These are phyloP conservation scores for Ardeotis arabs DNA, from an alignment of 2,113 vertebrate species.

Conservation along the genomic window DNA sequence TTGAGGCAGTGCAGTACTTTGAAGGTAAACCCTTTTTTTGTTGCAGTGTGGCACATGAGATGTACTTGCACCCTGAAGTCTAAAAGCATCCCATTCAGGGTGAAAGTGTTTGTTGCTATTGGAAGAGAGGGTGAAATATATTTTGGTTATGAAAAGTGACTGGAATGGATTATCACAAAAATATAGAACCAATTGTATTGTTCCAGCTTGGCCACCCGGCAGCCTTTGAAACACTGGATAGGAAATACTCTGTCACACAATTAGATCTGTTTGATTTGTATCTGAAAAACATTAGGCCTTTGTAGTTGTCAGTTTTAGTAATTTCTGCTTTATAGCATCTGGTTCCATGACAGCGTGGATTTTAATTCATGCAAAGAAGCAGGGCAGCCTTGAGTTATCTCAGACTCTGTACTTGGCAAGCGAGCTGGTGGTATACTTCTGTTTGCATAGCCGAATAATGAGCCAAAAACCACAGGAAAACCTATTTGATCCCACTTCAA, in stretches of 20 bases:
- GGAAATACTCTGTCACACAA: background rate
- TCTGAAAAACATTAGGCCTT: background rate
- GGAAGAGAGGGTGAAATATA: background rate
- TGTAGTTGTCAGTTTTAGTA: background rate
- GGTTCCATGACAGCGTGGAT: background rate
- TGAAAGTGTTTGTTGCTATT: background rate
- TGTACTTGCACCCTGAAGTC: background rate
- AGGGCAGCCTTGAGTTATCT: background rate
- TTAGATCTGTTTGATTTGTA: background rate
- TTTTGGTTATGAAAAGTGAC: background rate
- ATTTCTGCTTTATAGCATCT: background rate
- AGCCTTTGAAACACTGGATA: background rate
- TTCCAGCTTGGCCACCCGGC: background rate
- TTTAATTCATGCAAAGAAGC: background rate
- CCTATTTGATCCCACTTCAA: background rate
- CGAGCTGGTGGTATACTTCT: background rate
- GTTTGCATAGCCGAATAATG: background rate
- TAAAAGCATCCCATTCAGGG: background rate
- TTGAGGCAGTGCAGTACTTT: background rate
- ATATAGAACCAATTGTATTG: no score
- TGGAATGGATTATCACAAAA: background rate
- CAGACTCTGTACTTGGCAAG: background rate
- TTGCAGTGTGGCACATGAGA: background rate
- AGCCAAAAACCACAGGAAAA: background rate
- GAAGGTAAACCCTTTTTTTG: background rate